phyloP scores from a whole-genome alignment of 2,888 invertebrate species.

The Beris morrisii region DNA sequence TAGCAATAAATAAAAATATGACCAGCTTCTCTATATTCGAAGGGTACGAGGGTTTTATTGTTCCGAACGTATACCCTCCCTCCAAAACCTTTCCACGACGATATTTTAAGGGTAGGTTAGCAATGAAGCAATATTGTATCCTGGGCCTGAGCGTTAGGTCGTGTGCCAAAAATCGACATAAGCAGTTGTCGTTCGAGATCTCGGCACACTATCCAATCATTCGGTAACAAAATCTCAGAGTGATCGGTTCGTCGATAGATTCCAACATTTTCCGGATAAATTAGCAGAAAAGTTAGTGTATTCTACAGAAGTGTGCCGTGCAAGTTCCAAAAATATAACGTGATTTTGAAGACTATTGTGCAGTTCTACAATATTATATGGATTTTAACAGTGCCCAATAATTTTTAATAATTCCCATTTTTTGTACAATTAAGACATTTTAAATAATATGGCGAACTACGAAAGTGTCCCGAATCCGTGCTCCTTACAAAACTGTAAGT shows the following conservation, averaged over 20 bases:
- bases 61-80: conserved; percentile 25
- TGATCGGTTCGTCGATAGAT: conserved; percentile 9
- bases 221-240: conserved; percentile 16
- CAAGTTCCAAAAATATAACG: too few species aligned
- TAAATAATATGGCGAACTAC: too few species aligned
- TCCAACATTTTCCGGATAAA: too few species aligned
- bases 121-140: conserved; percentile 4
- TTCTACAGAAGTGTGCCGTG: too few species aligned
- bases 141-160: conserved; percentile 9
- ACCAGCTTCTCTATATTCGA: conserved; percentile 30
- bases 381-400: too few species aligned
- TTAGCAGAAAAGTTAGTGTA: too few species aligned
- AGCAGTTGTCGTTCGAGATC: conserved; percentile 26
- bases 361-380: too few species aligned
- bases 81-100: neutral
- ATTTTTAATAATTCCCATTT: too few species aligned
- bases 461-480: too few species aligned
- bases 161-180: conserved; percentile 37
- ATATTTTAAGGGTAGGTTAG: neutral
- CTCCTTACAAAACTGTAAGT: too few species aligned
- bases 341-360: too few species aligned
- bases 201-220: conserved; percentile 11
- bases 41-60: conserved; percentile 36
- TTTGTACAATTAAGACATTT: too few species aligned
- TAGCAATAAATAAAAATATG: conserved; percentile 37